Evolutionary conservation across 2,797 vertebrate genomes (phyloP).

Genomic region (Parauchenoglanis punctatus): DNA sequence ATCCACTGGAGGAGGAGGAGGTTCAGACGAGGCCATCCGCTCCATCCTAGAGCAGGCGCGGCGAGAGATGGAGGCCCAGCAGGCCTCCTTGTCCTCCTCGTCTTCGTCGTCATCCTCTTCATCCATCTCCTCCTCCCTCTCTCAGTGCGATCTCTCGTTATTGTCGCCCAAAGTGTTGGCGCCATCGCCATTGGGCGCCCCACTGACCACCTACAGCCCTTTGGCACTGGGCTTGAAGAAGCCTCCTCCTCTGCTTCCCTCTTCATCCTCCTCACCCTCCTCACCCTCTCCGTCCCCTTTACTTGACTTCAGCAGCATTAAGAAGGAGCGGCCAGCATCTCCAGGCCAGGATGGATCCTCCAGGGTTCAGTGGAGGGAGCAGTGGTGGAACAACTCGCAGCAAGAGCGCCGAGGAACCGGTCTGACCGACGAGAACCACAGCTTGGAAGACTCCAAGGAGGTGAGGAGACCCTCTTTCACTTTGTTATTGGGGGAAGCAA

Average conservation of each 20-base stretch:
- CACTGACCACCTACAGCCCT: conserved; percentile 79
- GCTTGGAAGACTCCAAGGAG: conserved; percentile 66
- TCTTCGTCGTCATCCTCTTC: conserved; percentile 74
- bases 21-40: conserved; percentile 87
- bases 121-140: conserved; percentile 81
- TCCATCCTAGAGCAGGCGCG: conserved; percentile 89
- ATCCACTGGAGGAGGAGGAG: conserved; percentile 62
- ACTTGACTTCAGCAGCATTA: conserved; percentile 79
- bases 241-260: conserved; percentile 72
- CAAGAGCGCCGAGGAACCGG: conserved; percentile 74
- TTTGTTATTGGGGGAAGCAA: neutral
- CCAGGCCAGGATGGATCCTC: conserved; percentile 74
- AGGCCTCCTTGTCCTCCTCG: conserved; percentile 78
- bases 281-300: conserved; percentile 69
- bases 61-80: conserved; percentile 90
- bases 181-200: conserved; percentile 81
- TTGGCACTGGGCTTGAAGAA: conserved; percentile 85
- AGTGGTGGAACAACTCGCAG: conserved; percentile 84
- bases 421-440: conserved; percentile 72
- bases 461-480: conserved; percentile 69
- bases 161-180: conserved; percentile 86
- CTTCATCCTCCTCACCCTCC: conserved; percentile 80
- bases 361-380: conserved; percentile 85
- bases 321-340: conserved; percentile 81
- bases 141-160: conserved; percentile 80